Evolutionary conservation across 2,888 invertebrate species (phyloP), one percentile per base, ranked within the genome.

Genomic region (Tridacna crocea): DNA sequence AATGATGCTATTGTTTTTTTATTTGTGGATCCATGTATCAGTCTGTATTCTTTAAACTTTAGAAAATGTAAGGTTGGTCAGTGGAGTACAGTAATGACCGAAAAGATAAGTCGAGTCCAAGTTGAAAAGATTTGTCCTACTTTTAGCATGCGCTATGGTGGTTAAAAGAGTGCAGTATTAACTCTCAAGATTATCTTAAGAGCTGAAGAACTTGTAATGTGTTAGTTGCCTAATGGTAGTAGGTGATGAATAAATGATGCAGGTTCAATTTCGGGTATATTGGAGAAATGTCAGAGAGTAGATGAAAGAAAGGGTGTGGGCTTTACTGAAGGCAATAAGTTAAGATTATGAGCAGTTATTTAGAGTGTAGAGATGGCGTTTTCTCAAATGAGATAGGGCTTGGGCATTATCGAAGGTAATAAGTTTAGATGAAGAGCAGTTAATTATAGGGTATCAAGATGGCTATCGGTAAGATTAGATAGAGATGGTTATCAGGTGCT

Each of bases 251-350:
- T 1, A n/a, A 60, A 60, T n/a, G 60, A 22, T 19, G 24, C n/a
- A 19, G n/a, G 60, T n/a, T 60, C 24, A n/a, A 60, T 24, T 60
- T 12, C 12, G 60, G n/a, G 60, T 60, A 60, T n/a, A 60, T 60
- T 55, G 24, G 19, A 19, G n/a, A 12, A n/a, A 60, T 12, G 10
- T 60, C 60, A 15, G 60, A 60, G 60, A 60, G 60, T 1, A 60
- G n/a, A n/a, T n/a, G n/a, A n/a, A n/a, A n/a, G 60, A 60, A 60
- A 60, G 24, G n/a, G 60, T 60, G 60, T 60, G 60, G 60, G 60
- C 60, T 15, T 19, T 60, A 60, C n/a, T n/a, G 60, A 60, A 22
- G 17, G 60, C 2, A 60, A 2, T 22, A 60, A n/a, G 60, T 60
- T 22, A n/a, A 60, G 60, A n/a, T 60, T 6, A 60, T n/a, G 60